phyloP scores from a whole-genome alignment of 2,797 vertebrate genomes.

The Martes flavigula region DNA sequence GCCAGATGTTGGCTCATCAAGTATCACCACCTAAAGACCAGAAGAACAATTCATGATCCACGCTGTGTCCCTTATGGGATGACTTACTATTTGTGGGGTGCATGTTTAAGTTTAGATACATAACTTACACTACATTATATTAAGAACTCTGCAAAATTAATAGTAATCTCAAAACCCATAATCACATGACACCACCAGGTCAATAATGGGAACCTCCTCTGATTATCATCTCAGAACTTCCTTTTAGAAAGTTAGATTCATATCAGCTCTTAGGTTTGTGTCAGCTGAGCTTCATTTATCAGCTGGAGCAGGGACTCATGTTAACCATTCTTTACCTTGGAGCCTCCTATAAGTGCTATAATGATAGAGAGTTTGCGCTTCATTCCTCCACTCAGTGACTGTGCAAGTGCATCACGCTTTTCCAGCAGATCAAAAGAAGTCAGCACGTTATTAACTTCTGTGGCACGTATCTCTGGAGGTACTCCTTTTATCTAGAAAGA shows the following conservation, averaged over 20 bases:
- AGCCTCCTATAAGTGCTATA: slow-evolving; percentile 95
- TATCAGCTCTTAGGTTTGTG: background rate
- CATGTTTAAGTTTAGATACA: background rate
- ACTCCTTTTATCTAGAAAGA: slow-evolving; percentile 91
- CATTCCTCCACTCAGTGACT: slow-evolving; percentile 94
- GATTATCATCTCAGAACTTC: background rate
- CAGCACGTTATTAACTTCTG: slow-evolving; percentile 91
- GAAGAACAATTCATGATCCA: background rate
- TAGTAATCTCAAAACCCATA: background rate
- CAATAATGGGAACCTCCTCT: background rate
- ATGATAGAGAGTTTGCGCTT: slow-evolving; percentile 97
- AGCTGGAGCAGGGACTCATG: background rate
- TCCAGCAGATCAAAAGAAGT: slow-evolving; percentile 91
- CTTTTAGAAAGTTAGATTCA: too few relatives aligned
- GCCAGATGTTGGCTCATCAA: slow-evolving; percentile 95
- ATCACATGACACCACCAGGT: background rate
- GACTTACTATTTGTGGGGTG: background rate
- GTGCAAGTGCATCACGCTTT: slow-evolving; percentile 87
- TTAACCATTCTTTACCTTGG: slow-evolving; percentile 86
- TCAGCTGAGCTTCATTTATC: background rate
- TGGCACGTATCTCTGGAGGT: slow-evolving; percentile 86
- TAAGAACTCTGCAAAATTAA: background rate
- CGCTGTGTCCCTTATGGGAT: background rate
- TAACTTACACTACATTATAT: background rate
- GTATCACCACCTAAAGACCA: slow-evolving; percentile 91